Evolutionary conservation across 1,140 invertebrate species (phyloP), one percentile per base, ranked within the genome.

Genomic region (Gonioctena quinquepunctata): DNA sequence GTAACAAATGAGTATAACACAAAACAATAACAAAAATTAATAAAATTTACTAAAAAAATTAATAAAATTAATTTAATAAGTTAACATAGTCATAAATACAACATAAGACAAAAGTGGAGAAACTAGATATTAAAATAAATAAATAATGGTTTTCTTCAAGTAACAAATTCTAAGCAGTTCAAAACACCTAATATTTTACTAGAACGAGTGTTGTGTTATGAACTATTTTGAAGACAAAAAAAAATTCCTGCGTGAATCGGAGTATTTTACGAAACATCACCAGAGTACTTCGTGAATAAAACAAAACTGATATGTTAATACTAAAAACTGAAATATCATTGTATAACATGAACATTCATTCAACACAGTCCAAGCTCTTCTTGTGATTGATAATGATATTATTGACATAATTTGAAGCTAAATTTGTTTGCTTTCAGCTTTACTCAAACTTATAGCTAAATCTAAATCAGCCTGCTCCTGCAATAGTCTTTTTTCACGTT

Each of bases 391-490:
- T 42, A 42, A n/a, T 42, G 4, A 42, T 1, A 0, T 13, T n/a
- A 42, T n/a, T 42, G 33, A n/a, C 13, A n/a, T 42, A 42, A 11
- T 11, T 42, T n/a, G 16, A 42, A 42, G 33, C 33, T 42, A 42
- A 42, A 42, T 42, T 11, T 11, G 8, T 42, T 42, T 42, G 67
- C 61, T 70, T 49, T 81, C 80, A 60, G 73, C 72, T 72, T 81
- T 82, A 62, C 87, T 88, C 48, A 88, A 81, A 8, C 84, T 85
- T 59, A 88, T 79, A 1, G 86, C 87, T 25, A 87, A 83, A 74
- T 87, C 84, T 27, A 88, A 77, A 72, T 88, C 87, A 18, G 83
- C 84, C 61, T 88, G 83, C 71, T 88, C 86, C 67, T 83, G 83
- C 64, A 83, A 70, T 23, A 84, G 75, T 28, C 85, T 73, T 48